Percentiles rank a stretch among this genome's conserved stretches.
phyloP scores from a whole-genome alignment of 2,113 vertebrate species.

The Megaptera novaeangliae region DNA sequence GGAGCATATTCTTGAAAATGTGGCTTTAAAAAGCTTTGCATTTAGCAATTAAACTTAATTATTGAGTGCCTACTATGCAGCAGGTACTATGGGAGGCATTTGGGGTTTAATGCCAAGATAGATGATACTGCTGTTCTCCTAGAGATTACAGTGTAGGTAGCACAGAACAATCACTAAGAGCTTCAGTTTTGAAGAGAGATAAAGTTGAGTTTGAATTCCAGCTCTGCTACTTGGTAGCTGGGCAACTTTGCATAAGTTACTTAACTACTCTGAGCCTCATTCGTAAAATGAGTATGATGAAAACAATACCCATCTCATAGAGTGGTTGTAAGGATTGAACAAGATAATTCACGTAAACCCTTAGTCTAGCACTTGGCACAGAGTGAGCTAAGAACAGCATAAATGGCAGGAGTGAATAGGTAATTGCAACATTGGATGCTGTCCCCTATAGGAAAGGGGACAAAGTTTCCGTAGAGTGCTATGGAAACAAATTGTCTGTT shows the following conservation, averaged over 20 bases:
- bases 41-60: constrained; percentile 4
- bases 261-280: constrained; percentile 34
- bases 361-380: not conserved
- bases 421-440: not conserved
- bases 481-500: not conserved
- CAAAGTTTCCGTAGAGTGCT: not conserved
- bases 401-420: not conserved
- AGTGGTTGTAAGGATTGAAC: not conserved
- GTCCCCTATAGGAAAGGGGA: not conserved
- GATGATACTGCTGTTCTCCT: not conserved
- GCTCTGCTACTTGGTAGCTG: constrained; percentile 1
- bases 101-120: not conserved
- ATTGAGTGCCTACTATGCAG: not conserved
- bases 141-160: not conserved
- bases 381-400: not conserved
- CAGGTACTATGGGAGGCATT: not conserved
- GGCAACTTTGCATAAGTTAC: not conserved
- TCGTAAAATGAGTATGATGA: constrained; percentile 38
- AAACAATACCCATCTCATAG: not conserved
- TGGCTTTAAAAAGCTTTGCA: not conserved
- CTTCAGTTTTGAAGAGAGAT: constrained; percentile 22
- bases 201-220: constrained; percentile 38
- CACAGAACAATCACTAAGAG: not conserved
- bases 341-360: not conserved
- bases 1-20: not conserved